Conservation (phyloP, 2,113 vertebrate genomes). For the Herpetotheres cachinnans region DNA sequence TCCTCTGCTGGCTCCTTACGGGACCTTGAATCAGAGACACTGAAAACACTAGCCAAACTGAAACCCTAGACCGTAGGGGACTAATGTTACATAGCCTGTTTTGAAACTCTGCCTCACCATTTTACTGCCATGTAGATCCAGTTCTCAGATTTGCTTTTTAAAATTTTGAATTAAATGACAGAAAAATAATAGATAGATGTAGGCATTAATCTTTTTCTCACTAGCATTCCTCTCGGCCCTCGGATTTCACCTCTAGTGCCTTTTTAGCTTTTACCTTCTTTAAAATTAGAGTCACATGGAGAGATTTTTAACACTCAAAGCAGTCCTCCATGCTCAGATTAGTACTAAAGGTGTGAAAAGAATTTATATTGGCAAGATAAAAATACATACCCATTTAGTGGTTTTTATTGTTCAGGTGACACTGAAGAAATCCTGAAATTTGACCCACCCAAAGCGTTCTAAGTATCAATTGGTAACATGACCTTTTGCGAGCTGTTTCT, state of each 20-base stretch:
- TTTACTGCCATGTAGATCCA: background rate
- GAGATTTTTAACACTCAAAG: background rate
- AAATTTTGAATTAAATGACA: background rate
- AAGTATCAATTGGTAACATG: fast-evolving
- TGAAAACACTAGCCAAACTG: background rate
- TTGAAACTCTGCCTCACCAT: background rate
- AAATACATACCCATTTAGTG: background rate
- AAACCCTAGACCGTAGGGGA: background rate
- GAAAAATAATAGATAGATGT: background rate
- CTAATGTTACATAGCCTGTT: background rate
- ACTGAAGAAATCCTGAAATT: background rate
- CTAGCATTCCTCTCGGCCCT: background rate
- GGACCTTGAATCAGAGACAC: background rate
- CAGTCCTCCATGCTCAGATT: background rate
- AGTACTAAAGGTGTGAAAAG: background rate
- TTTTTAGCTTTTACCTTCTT: background rate
- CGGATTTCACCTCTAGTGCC: background rate
- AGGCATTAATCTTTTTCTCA: background rate
- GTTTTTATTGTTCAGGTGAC: background rate
- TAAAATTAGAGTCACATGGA: background rate
- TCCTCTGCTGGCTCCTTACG: background rate
- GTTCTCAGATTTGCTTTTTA: background rate
- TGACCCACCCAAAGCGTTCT: background rate
- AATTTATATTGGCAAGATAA: background rate
- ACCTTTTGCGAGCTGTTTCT: background rate